Base-by-base conservation (phyloP, 2,113 vertebrate genomes). In the Isichthys henryi region DNA sequence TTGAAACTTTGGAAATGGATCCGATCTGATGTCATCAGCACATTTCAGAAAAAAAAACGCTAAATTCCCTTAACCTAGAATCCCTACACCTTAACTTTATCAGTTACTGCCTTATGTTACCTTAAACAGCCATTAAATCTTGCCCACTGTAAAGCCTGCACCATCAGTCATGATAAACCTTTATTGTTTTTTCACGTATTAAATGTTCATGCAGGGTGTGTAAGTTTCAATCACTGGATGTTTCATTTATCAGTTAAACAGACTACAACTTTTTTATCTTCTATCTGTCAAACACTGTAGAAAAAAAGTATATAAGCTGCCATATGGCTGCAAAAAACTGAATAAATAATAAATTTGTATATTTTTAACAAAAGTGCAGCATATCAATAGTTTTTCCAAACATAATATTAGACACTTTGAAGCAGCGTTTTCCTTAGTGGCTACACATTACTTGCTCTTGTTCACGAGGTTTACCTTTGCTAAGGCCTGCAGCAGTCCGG, bases 1-100 rank as follows among this genome's bases (percentile, higher is more conserved):
- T 91, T 88, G 94, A 94, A 95, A 95, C 93, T 94, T 93, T 93
- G 92, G 91, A 92, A 94, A 94, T 90, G 90, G 91, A 90, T 88
- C 89, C 31, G 87, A 58, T 89, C 90, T 90, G 90, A 90, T 89
- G 87, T 90, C 92, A 91, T 95, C 95, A 95, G 94, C 95, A 95
- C 95, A 96, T 96, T 88, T 90, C 92, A 94, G 94, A 95, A 92
- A 90, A 27, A 27, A 15, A 49, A 56, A 56, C 0, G 13, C 43
- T 88, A 13, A 80, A 88, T 15, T 70, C 39, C 11, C 45, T 70
- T 66, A 43, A 45, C 52, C 52, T 58, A 86, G 23, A 86, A 50
- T 86, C 23, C 45, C 84, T 43, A 46, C 39, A 88, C 53, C 70
- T 52, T 88, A 52, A 50, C 88, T 82, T 82, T 82, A 88, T 88